These are phyloP conservation scores for Macheiramphus alcinus DNA, from an alignment of 2,113 vertebrate species.

Conservation along the genomic window DNA sequence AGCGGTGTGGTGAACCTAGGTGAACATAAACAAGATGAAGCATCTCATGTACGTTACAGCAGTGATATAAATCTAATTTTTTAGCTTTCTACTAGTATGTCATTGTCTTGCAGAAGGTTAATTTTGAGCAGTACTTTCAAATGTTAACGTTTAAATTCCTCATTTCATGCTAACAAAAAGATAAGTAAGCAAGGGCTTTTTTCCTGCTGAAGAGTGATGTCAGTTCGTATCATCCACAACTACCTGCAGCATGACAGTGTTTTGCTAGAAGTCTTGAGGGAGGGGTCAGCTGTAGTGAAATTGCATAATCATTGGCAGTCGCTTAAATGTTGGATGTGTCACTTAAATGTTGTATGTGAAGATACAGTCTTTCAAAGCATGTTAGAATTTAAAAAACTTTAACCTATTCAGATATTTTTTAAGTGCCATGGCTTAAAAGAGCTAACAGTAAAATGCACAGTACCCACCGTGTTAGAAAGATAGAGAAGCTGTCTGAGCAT, in stretches of 20 bases:
- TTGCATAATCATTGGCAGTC: neutral
- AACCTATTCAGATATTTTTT: neutral
- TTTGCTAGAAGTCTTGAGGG: neutral
- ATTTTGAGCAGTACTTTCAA: neutral
- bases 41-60: rapidly evolving
- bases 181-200: neutral
- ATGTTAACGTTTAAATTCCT: neutral
- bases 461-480: neutral
- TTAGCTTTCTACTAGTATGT: neutral
- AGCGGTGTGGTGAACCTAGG: neutral
- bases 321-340: neutral
- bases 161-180: neutral
- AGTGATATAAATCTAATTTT: neutral
- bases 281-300: neutral
- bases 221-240: neutral
- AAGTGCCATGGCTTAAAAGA: neutral
- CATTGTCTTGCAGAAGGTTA: neutral
- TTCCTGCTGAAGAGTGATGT: neutral
- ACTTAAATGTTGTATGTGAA: neutral
- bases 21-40: neutral
- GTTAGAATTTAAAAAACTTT: neutral
- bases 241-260: neutral
- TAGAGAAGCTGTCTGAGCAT: neutral
- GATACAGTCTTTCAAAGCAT: neutral
- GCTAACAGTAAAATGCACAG: neutral